Conservation (phyloP, 2,888 invertebrate genomes). For the Lasioglossum morio region DNA sequence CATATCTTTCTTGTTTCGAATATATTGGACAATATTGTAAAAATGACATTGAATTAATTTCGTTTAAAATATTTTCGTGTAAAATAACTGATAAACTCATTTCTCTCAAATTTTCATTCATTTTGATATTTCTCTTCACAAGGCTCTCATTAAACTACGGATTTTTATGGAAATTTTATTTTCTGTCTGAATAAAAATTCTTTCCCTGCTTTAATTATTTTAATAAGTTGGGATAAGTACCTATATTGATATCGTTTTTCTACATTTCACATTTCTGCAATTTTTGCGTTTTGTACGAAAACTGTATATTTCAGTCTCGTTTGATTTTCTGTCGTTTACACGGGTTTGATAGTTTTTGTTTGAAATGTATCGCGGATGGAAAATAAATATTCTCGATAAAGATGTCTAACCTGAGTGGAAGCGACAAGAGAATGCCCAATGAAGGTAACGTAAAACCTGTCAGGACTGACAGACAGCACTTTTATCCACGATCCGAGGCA, state of each 20-base stretch:
- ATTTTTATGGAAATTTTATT: neutral
- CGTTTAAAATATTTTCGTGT: too few species aligned
- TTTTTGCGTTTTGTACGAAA: too few species aligned
- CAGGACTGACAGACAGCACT: slow-evolving; percentile 87
- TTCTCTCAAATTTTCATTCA: too few species aligned
- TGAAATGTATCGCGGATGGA: neutral
- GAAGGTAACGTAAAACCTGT: slow-evolving; percentile 88
- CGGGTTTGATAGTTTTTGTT: neutral
- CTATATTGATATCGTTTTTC: neutral
- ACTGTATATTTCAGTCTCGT: neutral
- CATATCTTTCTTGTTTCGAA: too few species aligned
- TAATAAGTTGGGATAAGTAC: too few species aligned
- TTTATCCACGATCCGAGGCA: slow-evolving; percentile 88
- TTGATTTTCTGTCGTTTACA: neutral
- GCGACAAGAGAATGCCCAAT: slow-evolving; percentile 87
- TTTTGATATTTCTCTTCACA: too few species aligned
- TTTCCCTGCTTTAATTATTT: too few species aligned
- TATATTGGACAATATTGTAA: too few species aligned
- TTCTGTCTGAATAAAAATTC: neutral
- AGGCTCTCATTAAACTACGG: neutral
- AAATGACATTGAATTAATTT: too few species aligned
- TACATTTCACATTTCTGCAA: neutral
- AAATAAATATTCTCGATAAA: slow-evolving; percentile 5
- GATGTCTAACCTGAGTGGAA: slow-evolving; percentile 71
- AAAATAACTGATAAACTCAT: too few species aligned